Percentiles rank a stretch among this genome's conserved stretches.
phyloP scores from a whole-genome alignment of 2,888 invertebrate genomes.

The Amiota minor region DNA sequence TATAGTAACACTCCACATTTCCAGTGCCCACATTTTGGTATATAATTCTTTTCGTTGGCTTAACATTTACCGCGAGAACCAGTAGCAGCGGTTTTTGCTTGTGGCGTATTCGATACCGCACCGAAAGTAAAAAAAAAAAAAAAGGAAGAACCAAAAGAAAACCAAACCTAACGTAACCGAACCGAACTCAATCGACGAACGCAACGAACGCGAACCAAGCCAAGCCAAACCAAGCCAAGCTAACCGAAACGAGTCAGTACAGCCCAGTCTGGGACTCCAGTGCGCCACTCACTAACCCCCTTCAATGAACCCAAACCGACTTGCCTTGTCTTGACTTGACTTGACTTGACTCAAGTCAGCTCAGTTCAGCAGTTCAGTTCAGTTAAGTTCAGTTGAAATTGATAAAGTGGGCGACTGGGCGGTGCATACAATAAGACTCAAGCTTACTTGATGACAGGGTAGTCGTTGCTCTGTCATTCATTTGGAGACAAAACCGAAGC shows the following conservation, averaged over 20 bases:
- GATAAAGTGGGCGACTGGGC: neutral
- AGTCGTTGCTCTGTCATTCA: neutral
- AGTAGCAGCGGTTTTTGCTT: slow-evolving; percentile 74
- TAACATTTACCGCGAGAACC: slow-evolving; percentile 73
- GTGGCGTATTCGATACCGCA: slow-evolving; percentile 62
- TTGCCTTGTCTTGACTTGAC: neutral
- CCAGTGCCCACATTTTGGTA: slow-evolving; percentile 16
- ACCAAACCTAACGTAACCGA: slow-evolving; percentile 39
- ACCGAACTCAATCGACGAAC: slow-evolving; percentile 29
- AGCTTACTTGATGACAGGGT: neutral
- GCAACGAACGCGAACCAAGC: neutral
- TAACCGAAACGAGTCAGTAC: slow-evolving; percentile 46
- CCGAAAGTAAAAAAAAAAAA: slow-evolving; percentile 37
- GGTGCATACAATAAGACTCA: neutral
- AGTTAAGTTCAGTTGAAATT: neutral
- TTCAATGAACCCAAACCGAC: neutral
- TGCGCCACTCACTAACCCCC: neutral
- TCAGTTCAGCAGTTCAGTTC: neutral
- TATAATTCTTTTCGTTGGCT: slow-evolving; percentile 68
- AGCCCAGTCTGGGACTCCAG: neutral
- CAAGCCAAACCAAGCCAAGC: slow-evolving; percentile 46
- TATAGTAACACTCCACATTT: slow-evolving; percentile 5
- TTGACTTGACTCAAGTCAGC: neutral
- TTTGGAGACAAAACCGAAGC: slow-evolving; percentile 47
- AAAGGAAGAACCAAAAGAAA: slow-evolving; percentile 32